Evolutionary conservation across 2,888 invertebrate species (phyloP), one percentile per base, ranked within the genome.

Genomic region (Lymantria monacha): DNA sequence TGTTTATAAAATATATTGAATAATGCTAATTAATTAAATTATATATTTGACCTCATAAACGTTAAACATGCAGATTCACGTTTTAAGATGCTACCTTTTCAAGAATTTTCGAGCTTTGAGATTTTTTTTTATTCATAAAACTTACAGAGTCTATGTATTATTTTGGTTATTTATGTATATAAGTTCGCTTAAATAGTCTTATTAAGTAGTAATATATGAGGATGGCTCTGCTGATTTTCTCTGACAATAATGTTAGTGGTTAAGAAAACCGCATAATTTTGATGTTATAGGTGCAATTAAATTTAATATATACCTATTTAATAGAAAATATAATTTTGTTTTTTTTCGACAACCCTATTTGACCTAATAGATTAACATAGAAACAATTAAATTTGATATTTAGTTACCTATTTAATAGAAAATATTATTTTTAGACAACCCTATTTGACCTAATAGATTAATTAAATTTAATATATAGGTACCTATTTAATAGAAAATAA

Each of bases 231-330:
- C 61, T 63, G 59, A 70, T 66, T 70, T 74, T 77, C 69, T 75
- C 69, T 74, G 83, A 84, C 78, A 83, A 85, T 85, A 85, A 76
- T 72, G 66, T 69, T 81, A 79, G 74, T 72, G 70, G 70, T 72
- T 66, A 61, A 51, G 46, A 58, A 60, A 70, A 70, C 72, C 68
- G 66, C 69, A 63, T 75, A 74, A 74, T 69, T 74, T 87, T 66
- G 77, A 87, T 87, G 87, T 87, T 83, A 75, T 85, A 85, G 84
- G 84, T 87, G 87, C 83, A 85, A 85, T 85, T 87, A 84, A 82
- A 84, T 83, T 79, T 88, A 89, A 89, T 90, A 89, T 88, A 89
- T 89, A 87, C 84, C 80, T 90, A 90, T 90, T 89, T 90, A 89
- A 89, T 87, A 85, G 81, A 84, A 65, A 59, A 66, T 56, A 59